Base-by-base conservation (phyloP, 2,888 invertebrate species). In the Apodemia mormo region DNA sequence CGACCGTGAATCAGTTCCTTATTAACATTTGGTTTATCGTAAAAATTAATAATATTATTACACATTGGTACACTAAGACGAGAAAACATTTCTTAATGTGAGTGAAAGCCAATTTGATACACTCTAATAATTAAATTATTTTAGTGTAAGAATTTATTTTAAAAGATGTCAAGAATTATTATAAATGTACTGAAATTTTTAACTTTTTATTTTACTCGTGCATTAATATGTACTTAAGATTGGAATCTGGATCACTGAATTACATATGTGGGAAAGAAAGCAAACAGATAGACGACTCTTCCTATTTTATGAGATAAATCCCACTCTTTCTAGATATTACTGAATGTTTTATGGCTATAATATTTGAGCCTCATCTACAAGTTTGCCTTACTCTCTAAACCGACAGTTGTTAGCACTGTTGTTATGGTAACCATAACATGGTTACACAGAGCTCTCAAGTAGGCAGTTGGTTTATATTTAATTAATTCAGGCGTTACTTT, bases 51-150 rank as follows among this genome's bases (percentile, higher is more conserved):
- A 58, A 30, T 33, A 58, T 30, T 58, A 29, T 8, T 30, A 33
- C 33, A 58, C 58, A 30, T 58, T 2, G 58, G 58, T 58, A 58
- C 30, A 30, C 30, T 33, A 33, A 58, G 30, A 6, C 58, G 58
- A 58, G 58, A 58, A 58, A 58, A 58, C 58, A 58, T 29, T 30
- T 58, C 58, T 58, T 12, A 30, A 29, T 58, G 29, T 58, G 74
- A 76, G 76, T 79, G 72, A 76, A 76, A 75, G 73, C 70, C 72
- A 75, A 78, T 76, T 77, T 78, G 75, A 75, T 75, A 76, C 76
- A 76, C 74, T 58, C 58, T 30, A 58, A 58, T 30, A 33, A 30
- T 33, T 58, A 30, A 58, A 30, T 30, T 14, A 58, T 58, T 12
- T 33, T 58, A 14, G 12, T 58, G 30, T 58, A 58, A 29, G 58